phyloP scores from a whole-genome alignment of 2,797 vertebrate genomes.

The Pipistrellus kuhlii region DNA sequence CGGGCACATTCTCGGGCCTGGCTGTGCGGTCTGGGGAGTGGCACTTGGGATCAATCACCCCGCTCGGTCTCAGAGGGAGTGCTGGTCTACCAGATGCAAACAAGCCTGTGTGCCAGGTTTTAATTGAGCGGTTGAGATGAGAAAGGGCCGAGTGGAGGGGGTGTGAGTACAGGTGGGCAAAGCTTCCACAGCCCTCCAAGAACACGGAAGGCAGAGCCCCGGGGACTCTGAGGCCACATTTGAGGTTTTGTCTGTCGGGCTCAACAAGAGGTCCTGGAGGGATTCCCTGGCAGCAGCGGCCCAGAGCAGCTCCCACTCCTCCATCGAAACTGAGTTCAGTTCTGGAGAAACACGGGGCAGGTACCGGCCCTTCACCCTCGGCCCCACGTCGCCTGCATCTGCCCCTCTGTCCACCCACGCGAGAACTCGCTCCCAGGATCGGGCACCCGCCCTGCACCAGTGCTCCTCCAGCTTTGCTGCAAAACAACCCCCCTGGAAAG shows the following conservation, averaged over 20 bases:
- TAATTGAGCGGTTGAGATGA: neutral
- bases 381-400: neutral
- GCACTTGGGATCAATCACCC: constrained; percentile 25
- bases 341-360: rapidly evolving
- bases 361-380: rapidly evolving
- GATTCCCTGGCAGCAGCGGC: neutral
- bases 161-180: neutral
- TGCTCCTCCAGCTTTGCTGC: neutral
- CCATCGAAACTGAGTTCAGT: neutral
- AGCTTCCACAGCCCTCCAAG: rapidly evolving
- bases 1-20: constrained; percentile 49
- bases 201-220: neutral
- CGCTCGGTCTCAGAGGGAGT: constrained; percentile 30
- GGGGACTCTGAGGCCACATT: neutral
- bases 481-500: neutral
- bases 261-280: neutral
- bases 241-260: neutral
- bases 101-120: neutral
- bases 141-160: neutral
- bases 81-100: neutral
- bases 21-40: constrained; percentile 58
- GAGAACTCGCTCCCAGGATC: too few relatives aligned
- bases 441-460: neutral
- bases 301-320: neutral
- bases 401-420: neutral